Base-by-base conservation (phyloP, 1,140 invertebrate species). In the Andricus grossulariae region DNA sequence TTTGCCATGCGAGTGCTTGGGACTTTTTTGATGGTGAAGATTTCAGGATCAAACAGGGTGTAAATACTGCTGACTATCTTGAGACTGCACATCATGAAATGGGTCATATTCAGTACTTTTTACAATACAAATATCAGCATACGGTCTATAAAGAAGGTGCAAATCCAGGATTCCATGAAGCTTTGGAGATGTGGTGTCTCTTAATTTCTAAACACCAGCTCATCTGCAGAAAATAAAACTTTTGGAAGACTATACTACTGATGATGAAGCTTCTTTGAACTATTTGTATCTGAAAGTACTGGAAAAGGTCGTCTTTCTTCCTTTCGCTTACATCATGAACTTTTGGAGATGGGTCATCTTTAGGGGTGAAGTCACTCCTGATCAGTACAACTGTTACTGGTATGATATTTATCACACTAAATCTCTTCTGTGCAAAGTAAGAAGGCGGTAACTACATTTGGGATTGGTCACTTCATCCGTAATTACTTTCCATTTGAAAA, bases 1-100 rank as follows among this genome's bases (percentile, higher is more conserved):
- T 97, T 10, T 99, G 97, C 84, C 97, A 98, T 84, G 96, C 97
- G 0, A 96, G 96, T 0, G 97, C 97, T 21, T 97, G 96, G 95
- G 97, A 99, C 91, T 97, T 98, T 85, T 97, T 94, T 85, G 94
- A 97, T 85, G 92, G 93, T 4, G 93, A 96, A 80, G 97, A 98
- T 90, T 97, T 96, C 83, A 94, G 97, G 87, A 97, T 99, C 81
- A 99, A 98, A 92, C 95, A 96, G 92, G 99, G 98, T 1, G 88
- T 93, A 75, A 91, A 97, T 3, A 95, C 93, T 15, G 93, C 94
- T 90, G 94, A 95, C 71, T 93, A 97, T 85, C 92, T 98, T 11
- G 92, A 94, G 72, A 95, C 94, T 0, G 95, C 95, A 4, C 97
- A 98, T 89, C 97, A 98, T 84, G 96, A 97, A 89, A 95, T 98